Base-by-base conservation (phyloP, 2,888 invertebrate species). In the Eilema depressum region DNA sequence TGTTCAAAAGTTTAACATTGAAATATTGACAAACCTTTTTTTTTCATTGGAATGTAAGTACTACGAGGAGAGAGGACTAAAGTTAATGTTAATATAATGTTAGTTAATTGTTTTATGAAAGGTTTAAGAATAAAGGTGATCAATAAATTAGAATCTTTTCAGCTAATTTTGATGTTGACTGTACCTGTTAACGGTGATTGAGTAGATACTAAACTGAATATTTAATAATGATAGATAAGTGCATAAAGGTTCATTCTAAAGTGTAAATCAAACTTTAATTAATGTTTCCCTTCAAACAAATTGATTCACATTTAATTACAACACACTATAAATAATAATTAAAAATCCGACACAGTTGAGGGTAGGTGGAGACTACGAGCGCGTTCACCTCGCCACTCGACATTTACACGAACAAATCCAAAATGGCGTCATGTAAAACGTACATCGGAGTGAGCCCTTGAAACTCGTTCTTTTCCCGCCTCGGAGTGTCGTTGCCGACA, bases 401-500 rank as follows among this genome's bases (percentile, higher is more conserved):
- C 90, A 88, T 89, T 91, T 88, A 86, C 85, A 85, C 89, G 90
- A 91, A 89, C 89, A 88, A 86, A 91, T 91, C 89, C 90, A 92
- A 93, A 92, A 93, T 92, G 92, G 93, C 93, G 92, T 91, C 92
- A 92, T 92, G 92, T 91, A 91, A 93, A 92, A 92, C 92, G 92
- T 91, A 92, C 93, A 93, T 93, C 90, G 89, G 85, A 83, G 78
- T 84, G 83, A 88, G 86, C 88, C 91, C 94, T 94, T 90, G 91
- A 94, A 93, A 92, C 91, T 91, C 93, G 94, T 94, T 93, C 94
- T 94, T 94, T 95, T 94, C 91, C 95, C 94, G 94, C 93, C 94
- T 92, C 88, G 86, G 90, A 94, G 94, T 95, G 95, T 94, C 93
- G 94, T 93, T 94, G 91, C 91, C 92, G 92, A 92, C 93, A 93